Conservation (phyloP, 2,888 invertebrate species). For the Theristus sp. region DNA sequence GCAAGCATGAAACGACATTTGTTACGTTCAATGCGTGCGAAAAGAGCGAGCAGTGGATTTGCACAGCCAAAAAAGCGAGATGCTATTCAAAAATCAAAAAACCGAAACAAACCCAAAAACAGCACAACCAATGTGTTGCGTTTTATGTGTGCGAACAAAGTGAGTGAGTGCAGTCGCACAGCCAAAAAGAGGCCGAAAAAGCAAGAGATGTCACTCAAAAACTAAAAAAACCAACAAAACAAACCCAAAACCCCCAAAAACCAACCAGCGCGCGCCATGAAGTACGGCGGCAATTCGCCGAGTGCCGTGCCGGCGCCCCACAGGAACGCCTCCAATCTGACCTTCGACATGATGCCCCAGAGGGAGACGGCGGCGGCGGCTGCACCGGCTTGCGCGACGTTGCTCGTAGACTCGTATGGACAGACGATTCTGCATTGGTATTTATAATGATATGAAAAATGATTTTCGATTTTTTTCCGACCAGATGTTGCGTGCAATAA, state of each 20-base stretch:
- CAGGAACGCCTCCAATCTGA: slow-evolving; percentile 82
- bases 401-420: slow-evolving; percentile 37
- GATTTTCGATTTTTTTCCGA: no score
- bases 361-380: slow-evolving; percentile 43
- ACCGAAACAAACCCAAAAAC: no score
- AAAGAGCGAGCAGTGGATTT: no score
- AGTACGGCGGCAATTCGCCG: slow-evolving; percentile 97
- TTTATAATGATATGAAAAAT: slow-evolving; percentile 14
- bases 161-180: neutral
- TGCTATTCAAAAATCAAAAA: no score
- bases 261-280: slow-evolving; percentile 75
- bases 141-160: neutral
- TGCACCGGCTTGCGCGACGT: no score
- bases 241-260: no score
- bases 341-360: slow-evolving; percentile 82
- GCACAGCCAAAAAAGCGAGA: no score
- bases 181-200: no score
- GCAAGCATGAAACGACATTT: no score
- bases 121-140: no score
- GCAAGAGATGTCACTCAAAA: neutral
- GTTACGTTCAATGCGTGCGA: no score
- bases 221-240: neutral
- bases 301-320: slow-evolving; percentile 80
- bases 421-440: slow-evolving; percentile 76
- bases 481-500: no score